These are phyloP conservation scores for Pseudomyrmex dendroicus DNA, from an alignment of 1,140 invertebrate species.

Conservation along the genomic window DNA sequence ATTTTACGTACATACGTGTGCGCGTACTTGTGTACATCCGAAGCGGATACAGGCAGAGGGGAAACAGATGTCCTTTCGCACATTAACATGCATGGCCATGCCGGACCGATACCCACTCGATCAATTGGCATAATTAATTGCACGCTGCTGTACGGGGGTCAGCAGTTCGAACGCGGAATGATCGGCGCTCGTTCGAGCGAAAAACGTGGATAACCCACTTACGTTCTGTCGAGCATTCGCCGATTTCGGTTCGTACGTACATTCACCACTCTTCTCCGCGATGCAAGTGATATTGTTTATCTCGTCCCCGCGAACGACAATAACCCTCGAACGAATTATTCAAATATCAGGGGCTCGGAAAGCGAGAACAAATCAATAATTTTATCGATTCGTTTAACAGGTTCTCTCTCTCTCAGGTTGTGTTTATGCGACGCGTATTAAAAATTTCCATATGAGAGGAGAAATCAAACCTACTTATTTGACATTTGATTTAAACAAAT, in stretches of 20 bases:
- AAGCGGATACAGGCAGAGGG: constrained; percentile 41
- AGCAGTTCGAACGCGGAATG: constrained; percentile 52
- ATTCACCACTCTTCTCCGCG: not conserved
- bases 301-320: not conserved
- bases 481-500: no score
- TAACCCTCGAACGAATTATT: constrained; percentile 17
- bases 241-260: constrained; percentile 25
- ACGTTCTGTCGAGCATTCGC: constrained; percentile 28
- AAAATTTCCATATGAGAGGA: no score
- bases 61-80: constrained; percentile 76
- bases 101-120: constrained; percentile 74
- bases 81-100: constrained; percentile 76
- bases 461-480: no score
- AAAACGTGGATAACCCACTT: constrained; percentile 66
- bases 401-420: not conserved
- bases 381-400: not conserved
- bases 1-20: not conserved
- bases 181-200: constrained; percentile 59
- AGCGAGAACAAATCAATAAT: not conserved
- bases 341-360: not conserved
- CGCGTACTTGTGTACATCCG: not conserved
- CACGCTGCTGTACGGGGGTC: constrained; percentile 38
- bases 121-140: constrained; percentile 79
- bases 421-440: not conserved
- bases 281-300: constrained; percentile 43